Evolutionary conservation across 2,797 vertebrate genomes (phyloP).

Genomic region (Delichon dasypus): DNA sequence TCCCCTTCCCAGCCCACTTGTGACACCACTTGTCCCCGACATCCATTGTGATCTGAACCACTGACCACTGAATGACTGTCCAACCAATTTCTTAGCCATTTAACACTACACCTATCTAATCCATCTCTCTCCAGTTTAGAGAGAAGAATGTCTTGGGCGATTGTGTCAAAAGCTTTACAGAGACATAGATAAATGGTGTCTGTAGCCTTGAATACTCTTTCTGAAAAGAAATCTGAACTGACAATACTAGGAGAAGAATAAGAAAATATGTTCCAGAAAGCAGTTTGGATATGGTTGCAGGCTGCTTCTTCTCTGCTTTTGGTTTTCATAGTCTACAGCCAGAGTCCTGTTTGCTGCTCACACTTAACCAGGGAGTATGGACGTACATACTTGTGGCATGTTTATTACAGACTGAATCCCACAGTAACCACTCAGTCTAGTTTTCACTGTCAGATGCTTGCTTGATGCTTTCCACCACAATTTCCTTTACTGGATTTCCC

Average conservation of each 20-base stretch:
- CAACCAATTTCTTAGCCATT: neutral
- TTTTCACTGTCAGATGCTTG: conserved; percentile 1
- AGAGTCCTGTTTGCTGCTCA: neutral
- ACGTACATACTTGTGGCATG: neutral
- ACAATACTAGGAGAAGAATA: neutral
- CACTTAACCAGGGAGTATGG: neutral
- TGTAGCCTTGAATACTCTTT: neutral
- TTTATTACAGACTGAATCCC: neutral
- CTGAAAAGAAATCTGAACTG: neutral
- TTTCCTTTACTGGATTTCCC: conserved; percentile 6
- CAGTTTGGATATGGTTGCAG: neutral
- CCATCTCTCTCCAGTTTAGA: neutral
- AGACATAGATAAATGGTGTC: neutral
- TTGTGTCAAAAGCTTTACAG: neutral
- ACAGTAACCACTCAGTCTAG: neutral
- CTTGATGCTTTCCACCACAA: neutral
- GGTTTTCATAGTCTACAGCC: neutral
- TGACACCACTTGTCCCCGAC: neutral
- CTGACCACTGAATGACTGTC: neutral
- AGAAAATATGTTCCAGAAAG: neutral
- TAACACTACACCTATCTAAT: rapidly evolving
- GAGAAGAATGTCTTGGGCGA: neutral
- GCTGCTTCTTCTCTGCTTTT: neutral
- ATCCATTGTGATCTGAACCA: neutral
- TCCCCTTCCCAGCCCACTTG: neutral